These are phyloP conservation scores for Serrognathus titanus DNA, from an alignment of 2,888 invertebrate species.

Conservation along the genomic window DNA sequence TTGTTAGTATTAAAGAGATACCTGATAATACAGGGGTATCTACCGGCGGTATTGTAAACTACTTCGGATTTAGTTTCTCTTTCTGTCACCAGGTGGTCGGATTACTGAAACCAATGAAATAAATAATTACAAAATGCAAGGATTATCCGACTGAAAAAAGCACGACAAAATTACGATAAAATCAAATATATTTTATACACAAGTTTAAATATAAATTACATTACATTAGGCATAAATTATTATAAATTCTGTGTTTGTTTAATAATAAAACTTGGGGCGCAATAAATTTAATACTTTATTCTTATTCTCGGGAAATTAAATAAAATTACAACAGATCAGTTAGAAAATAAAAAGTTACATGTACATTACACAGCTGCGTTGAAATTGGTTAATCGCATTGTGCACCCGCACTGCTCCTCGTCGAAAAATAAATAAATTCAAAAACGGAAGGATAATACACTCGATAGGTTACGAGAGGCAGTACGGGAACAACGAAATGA, in stretches of 20 bases:
- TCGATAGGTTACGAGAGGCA: slow-evolving; percentile 4
- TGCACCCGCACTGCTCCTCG: slow-evolving; percentile 7
- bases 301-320: slow-evolving; percentile 4
- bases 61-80: no score
- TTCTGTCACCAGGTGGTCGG: no score
- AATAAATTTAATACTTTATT: slow-evolving; percentile 2
- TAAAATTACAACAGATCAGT: slow-evolving; percentile 13
- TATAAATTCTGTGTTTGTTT: slow-evolving; percentile 17
- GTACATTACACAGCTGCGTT: neutral
- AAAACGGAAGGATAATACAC: slow-evolving; percentile 7
- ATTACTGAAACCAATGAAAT: no score
- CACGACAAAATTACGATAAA: slow-evolving; percentile 35
- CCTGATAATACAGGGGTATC: no score
- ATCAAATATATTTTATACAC: slow-evolving; percentile 48
- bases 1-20: no score
- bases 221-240: slow-evolving; percentile 44
- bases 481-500: slow-evolving; percentile 3
- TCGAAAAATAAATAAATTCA: slow-evolving; percentile 6
- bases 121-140: no score
- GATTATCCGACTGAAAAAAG: no score
- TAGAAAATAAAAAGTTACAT: slow-evolving; percentile 4
- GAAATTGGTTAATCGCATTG: neutral
- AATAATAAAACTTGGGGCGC: slow-evolving; percentile 34
- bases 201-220: slow-evolving; percentile 48
- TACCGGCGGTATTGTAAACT: no score